Percentiles rank a stretch among this genome's conserved stretches.
Conservation (phyloP, 2,888 invertebrate species). For the Drosophila differens region DNA sequence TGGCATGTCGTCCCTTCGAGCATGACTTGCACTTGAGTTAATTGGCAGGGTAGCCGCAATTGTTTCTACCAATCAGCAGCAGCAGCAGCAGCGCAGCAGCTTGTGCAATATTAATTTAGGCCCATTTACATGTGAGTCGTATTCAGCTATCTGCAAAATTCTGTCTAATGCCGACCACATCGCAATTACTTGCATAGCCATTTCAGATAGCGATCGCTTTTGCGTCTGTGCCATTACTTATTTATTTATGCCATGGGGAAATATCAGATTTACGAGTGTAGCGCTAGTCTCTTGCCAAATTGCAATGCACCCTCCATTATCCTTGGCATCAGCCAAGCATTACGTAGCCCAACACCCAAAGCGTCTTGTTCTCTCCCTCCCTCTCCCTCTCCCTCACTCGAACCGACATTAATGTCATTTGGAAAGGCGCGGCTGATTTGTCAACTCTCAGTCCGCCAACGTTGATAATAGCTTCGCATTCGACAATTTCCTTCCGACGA, state of each 20-base stretch:
- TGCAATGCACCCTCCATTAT: constrained; percentile 50
- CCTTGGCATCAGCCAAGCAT: constrained; percentile 57
- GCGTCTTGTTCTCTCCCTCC: neutral
- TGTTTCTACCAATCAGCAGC: constrained; percentile 41
- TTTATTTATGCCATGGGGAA: constrained; percentile 61
- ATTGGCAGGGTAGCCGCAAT: constrained; percentile 50
- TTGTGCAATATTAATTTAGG: constrained; percentile 68
- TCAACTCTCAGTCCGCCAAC: constrained; percentile 54
- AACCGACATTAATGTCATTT: constrained; percentile 61
- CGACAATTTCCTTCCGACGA: constrained; percentile 72
- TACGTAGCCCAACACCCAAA: constrained; percentile 30
- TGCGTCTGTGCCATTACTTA: constrained; percentile 43
- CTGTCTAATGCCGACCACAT: constrained; percentile 12
- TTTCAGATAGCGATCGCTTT: constrained; percentile 53
- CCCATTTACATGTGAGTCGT: constrained; percentile 47
- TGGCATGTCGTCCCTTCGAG: constrained; percentile 10
- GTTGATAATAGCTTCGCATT: constrained; percentile 66
- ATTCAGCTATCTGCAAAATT: neutral
- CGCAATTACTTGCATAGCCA: constrained; percentile 47
- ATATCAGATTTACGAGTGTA: constrained; percentile 61
- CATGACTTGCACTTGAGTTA: constrained; percentile 40
- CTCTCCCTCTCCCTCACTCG: neutral
- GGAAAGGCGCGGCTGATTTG: constrained; percentile 69
- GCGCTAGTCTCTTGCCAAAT: constrained; percentile 57
- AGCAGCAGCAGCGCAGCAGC: constrained; percentile 27